These are phyloP conservation scores for Drosophila equinoxialis DNA, from an alignment of 1,140 invertebrate genomes.

Conservation along the genomic window DNA sequence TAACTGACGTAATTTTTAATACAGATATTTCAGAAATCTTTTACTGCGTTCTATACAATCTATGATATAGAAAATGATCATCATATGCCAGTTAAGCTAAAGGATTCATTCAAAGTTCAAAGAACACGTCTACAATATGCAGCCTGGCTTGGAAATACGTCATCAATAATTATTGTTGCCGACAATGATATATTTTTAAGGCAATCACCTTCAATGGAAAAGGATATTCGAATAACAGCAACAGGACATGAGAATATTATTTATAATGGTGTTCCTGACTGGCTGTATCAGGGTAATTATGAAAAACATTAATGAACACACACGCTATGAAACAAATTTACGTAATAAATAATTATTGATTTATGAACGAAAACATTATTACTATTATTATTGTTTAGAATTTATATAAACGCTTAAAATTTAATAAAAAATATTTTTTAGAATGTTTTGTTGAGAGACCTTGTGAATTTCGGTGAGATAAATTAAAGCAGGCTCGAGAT, in stretches of 20 bases:
- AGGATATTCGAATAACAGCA: conserved; percentile 88
- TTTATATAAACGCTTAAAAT: no score
- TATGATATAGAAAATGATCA: conserved; percentile 94
- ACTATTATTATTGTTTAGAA: no score
- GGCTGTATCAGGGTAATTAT: conserved; percentile 93
- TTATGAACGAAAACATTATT: no score
- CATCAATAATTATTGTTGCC: conserved; percentile 88
- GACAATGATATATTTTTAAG: conserved; percentile 95
- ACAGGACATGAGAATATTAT: conserved; percentile 89
- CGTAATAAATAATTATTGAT: no score
- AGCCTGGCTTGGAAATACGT: conserved; percentile 90
- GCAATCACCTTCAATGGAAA: conserved; percentile 86
- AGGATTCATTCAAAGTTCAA: conserved; percentile 87
- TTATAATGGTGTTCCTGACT: conserved; percentile 96
- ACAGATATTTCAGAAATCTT: conserved; percentile 91
- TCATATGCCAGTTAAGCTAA: conserved; percentile 90
- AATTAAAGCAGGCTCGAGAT: no score
- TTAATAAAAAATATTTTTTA: no score
- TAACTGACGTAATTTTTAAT: conserved; percentile 62
- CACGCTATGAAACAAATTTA: no score
- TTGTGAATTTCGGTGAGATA: no score
- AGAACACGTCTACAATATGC: conserved; percentile 90
- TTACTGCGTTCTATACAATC: conserved; percentile 92
- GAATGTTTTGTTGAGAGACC: no score
- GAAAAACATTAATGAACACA: no score